Base-by-base conservation (phyloP, 2,888 invertebrate genomes). In the Leuctra nigra region DNA sequence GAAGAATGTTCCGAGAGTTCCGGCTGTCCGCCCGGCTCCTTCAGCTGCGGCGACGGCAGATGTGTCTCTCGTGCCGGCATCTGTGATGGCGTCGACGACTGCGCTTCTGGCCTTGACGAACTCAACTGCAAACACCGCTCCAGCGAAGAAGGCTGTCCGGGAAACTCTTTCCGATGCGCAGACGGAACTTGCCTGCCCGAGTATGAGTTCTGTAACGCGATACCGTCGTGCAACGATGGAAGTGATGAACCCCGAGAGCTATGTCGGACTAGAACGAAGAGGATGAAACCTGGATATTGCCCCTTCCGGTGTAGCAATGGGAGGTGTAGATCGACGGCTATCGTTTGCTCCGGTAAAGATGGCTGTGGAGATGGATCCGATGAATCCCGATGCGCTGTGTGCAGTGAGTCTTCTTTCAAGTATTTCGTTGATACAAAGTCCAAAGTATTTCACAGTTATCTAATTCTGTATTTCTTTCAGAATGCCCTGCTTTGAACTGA, bases 321-420 rank as follows among this genome's bases (percentile, higher is more conserved):
- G 1, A 78, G 91, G 58, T 93, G 93, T 70, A 79, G 93, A 56
- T 91, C 91, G 50, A 88, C 89, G 57, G 92, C 93, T 0, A 89
- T 93, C 60, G 84, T 90, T 2, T 93, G 93, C 72, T 91, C 91
- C 13, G 93, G 93, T 23, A 79, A 87, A 38, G 92, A 93, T 70
- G 93, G 93, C 18, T 93, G 93, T 68, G 93, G 93, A 6, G 93
- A 93, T 76, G 88, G 87, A 64, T 88, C 87, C 41, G 93, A 93
- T 68, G 93, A 94, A 72, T 81, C 80, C 61, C 82, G 83, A 61
- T 94, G 93, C 73, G 78, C 80, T 61, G 86, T 92, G 62, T 93
- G 93, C 75, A 83, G 93, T 93, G 73, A 87, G 91, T 86, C 3
- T 41, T 36, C n/a, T n/a, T n/a, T n/a, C n/a, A n/a, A n/a, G n/a